A percentile compares a stretch with the other conserved stretches of the same genome.
These are phyloP conservation scores for Pseudopipra pipra DNA, from an alignment of 2,113 vertebrate genomes.

Conservation along the genomic window DNA sequence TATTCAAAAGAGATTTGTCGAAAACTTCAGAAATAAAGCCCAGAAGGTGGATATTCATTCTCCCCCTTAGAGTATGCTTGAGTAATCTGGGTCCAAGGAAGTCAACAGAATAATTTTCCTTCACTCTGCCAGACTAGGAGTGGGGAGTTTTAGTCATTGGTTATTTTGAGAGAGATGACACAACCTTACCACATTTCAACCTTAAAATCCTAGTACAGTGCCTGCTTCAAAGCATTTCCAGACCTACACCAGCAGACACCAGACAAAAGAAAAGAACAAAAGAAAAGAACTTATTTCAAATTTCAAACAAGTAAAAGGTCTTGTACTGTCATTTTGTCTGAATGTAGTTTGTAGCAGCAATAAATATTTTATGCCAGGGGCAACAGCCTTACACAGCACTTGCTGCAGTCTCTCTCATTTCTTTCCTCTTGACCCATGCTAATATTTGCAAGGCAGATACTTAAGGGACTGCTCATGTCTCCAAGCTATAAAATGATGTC, in stretches of 20 bases:
- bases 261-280: not conserved
- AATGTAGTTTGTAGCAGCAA: not conserved
- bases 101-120: not conserved
- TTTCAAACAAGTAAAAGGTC: not conserved
- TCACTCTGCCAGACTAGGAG: not conserved
- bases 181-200: not conserved
- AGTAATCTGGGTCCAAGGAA: not conserved
- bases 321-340: not conserved
- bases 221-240: not conserved
- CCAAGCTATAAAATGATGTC: not conserved
- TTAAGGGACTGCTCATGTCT: not conserved
- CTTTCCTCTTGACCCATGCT: not conserved
- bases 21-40: not conserved
- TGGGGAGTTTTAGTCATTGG: not conserved
- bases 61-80: accelerated
- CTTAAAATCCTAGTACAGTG: not conserved
- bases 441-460: not conserved
- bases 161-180: not conserved
- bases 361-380: not conserved
- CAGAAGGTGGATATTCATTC: not conserved
- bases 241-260: not conserved
- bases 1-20: not conserved
- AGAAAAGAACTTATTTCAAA: not conserved
- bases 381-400: not conserved
- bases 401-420: not conserved